Percentiles rank a stretch among this genome's conserved stretches.
Conservation (phyloP, 64 coral and sea anemone species). For the Pocillopora damicornis region DNA sequence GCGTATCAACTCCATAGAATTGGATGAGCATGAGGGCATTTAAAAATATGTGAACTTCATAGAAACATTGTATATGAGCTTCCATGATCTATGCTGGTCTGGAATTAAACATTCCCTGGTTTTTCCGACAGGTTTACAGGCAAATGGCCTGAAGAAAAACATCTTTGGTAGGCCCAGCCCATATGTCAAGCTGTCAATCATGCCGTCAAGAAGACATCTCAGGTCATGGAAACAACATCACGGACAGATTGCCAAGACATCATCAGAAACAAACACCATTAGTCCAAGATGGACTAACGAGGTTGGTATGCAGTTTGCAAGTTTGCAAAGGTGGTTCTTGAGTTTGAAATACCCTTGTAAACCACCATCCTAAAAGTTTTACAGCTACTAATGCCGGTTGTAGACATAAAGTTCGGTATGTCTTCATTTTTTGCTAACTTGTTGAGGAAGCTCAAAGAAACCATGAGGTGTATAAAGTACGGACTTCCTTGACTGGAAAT, state of each 20-base stretch:
- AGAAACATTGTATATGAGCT: background rate
- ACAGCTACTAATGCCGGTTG: too few species aligned
- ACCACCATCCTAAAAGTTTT: background rate
- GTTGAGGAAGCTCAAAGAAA: too few species aligned
- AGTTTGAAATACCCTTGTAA: background rate
- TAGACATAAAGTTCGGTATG: too few species aligned
- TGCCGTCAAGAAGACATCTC: constrained; percentile 75
- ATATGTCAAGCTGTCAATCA: constrained; percentile 91
- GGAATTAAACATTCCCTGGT: background rate
- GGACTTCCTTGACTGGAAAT: too few species aligned
- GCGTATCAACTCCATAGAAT: too few species aligned
- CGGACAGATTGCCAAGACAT: constrained; percentile 97
- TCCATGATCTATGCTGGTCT: background rate
- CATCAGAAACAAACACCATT: constrained; percentile 76
- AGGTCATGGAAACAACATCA: constrained; percentile 94
- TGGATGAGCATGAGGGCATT: too few species aligned
- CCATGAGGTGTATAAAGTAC: too few species aligned
- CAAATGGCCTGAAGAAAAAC: constrained; percentile 85
- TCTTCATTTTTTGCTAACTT: too few species aligned
- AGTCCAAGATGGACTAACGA: constrained; percentile 92
- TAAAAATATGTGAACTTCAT: too few species aligned
- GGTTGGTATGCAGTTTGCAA: constrained; percentile 30
- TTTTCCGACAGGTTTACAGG: constrained; percentile 56
- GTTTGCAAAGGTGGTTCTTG: too few species aligned
- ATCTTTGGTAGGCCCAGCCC: constrained; percentile 96